phyloP scores from a whole-genome alignment of 1,140 invertebrate genomes.

The Gryllus bimaculatus region DNA sequence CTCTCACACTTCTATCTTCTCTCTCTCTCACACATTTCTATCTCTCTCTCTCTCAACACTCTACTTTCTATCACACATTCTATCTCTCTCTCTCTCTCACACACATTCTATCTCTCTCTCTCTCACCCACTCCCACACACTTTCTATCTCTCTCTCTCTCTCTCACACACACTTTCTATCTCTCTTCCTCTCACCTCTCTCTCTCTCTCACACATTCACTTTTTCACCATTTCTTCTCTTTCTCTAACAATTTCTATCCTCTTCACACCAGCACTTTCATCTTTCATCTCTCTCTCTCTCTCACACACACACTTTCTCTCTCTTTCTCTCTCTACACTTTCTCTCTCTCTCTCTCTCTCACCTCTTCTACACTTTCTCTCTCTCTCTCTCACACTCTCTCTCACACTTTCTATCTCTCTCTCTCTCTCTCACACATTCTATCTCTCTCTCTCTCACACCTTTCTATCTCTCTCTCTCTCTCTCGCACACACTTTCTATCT shows the following conservation, averaged over 20 bases:
- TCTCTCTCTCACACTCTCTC: not conserved
- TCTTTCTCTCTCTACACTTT: not conserved
- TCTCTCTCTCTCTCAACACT: not conserved
- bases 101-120: not conserved
- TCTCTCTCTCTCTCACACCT: not conserved
- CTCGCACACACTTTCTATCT: not conserved
- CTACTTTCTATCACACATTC: not conserved
- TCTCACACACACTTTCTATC: too few species aligned
- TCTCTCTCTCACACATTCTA: not conserved
- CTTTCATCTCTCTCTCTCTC: too few species aligned
- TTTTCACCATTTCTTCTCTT: too few species aligned
- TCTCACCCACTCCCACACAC: too few species aligned
- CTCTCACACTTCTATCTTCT: too few species aligned
- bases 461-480: not conserved
- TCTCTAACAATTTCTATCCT: too few species aligned
- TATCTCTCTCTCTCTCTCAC: slow-evolving; percentile 6
- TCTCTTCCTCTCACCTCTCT: not conserved
- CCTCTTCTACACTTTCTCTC: not conserved
- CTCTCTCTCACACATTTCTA: too few species aligned
- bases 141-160: too few species aligned
- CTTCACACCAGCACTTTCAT: too few species aligned
- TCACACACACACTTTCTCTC: not conserved
- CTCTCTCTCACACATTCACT: too few species aligned
- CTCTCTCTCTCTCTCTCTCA: not conserved
- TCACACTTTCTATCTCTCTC: not conserved